Evolutionary conservation across 2,797 vertebrate genomes (phyloP).

Genomic region (Phrynocephalus vlangalii): DNA sequence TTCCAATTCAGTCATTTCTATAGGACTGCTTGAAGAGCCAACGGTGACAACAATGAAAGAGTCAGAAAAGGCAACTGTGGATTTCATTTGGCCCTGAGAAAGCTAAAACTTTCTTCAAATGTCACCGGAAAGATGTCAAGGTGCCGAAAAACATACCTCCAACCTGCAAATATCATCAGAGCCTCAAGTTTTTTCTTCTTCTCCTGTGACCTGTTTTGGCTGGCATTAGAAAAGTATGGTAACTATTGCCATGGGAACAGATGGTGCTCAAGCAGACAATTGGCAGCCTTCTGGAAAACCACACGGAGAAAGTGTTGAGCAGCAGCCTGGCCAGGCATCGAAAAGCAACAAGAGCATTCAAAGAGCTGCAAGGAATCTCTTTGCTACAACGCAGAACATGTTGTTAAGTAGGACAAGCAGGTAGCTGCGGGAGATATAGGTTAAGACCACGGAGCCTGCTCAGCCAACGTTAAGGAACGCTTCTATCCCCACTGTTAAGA

Average conservation of each 20-base stretch:
- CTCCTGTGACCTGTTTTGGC: slow-evolving; percentile 65
- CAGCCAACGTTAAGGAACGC: slow-evolving; percentile 16
- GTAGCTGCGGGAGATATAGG: slow-evolving; percentile 52
- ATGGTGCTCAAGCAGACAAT: slow-evolving; percentile 69
- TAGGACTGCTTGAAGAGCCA: neutral
- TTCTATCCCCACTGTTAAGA: neutral
- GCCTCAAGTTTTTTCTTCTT: slow-evolving; percentile 34
- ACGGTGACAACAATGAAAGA: neutral
- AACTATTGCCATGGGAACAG: slow-evolving; percentile 70
- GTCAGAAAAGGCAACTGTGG: neutral
- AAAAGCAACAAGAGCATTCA: slow-evolving; percentile 41
- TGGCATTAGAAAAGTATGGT: slow-evolving; percentile 61
- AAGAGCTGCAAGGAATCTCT: slow-evolving; percentile 61
- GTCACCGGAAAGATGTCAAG: neutral
- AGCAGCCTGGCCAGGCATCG: slow-evolving; percentile 48
- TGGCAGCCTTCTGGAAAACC: slow-evolving; percentile 60
- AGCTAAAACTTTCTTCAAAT: slow-evolving; percentile 41
- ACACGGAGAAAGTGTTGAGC: slow-evolving; percentile 52
- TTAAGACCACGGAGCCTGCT: slow-evolving; percentile 24
- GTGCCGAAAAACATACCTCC: neutral
- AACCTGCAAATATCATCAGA: slow-evolving; percentile 56
- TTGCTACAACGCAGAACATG: slow-evolving; percentile 57
- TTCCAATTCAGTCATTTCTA: neutral
- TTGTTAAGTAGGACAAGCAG: slow-evolving; percentile 65
- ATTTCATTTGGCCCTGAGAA: slow-evolving; percentile 3